Percentiles rank a stretch among this genome's conserved stretches.
Evolutionary conservation across 2,113 vertebrate genomes (phyloP).

Genomic region (Illadopsis cleaveri): DNA sequence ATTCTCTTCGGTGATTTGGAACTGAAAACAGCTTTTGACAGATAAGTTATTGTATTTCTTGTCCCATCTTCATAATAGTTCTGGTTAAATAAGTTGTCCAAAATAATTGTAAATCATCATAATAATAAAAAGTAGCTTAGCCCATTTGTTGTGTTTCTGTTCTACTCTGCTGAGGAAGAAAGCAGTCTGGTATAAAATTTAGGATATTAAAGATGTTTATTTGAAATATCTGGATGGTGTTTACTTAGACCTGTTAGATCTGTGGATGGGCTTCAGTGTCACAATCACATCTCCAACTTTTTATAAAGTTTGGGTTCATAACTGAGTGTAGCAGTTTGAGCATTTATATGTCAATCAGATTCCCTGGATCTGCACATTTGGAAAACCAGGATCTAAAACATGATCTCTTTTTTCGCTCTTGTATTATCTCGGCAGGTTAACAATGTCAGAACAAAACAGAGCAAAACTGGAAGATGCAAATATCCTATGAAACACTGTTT

Average conservation of each 20-base stretch:
- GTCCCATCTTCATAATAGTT: not conserved
- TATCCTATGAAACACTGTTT: fast-evolving
- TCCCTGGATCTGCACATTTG: not conserved
- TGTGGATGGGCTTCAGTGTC: not conserved
- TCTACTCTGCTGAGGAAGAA: not conserved
- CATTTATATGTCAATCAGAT: not conserved
- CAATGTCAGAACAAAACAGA: not conserved
- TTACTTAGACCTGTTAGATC: not conserved
- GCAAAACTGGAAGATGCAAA: not conserved
- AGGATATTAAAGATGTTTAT: not conserved
- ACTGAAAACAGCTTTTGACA: not conserved
- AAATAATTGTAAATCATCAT: not conserved
- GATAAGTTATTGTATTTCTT: not conserved
- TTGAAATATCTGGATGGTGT: not conserved
- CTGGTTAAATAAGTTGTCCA: not conserved
- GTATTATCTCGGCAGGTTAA: not conserved
- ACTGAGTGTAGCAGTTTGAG: not conserved
- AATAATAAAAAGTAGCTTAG: not conserved
- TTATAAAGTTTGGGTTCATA: not conserved
- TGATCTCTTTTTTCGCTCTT: not conserved
- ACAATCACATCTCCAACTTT: not conserved
- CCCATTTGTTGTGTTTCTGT: not conserved
- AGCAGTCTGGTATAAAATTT: not conserved
- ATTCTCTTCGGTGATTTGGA: not conserved
- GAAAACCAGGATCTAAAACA: not conserved